Base-by-base conservation (phyloP, 2,113 vertebrate species). In the Hippocampus guttulatus region DNA sequence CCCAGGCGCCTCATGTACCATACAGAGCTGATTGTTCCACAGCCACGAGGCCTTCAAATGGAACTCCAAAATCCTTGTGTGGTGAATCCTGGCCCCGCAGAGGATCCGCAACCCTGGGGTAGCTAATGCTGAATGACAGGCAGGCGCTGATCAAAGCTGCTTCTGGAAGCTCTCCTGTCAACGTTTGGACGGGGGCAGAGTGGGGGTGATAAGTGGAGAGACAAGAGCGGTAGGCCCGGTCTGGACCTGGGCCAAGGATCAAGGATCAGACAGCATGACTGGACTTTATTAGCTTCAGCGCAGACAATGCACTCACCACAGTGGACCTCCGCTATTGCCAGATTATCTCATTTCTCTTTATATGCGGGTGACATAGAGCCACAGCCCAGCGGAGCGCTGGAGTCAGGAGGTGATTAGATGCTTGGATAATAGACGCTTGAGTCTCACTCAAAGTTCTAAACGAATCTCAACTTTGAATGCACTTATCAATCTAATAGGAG, bases 121-220 rank as follows among this genome's bases (percentile, higher is more conserved):
- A 76, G 79, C 84, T 90, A 90, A 91, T 90, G 88, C 85, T 89
- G 84, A 91, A 85, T 90, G 88, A 89, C 88, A 91, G 83, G 85
- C 88, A 82, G 84, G 81, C 80, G 55, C 74, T 83, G 88, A 90
- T 91, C 90, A 91, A 89, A 91, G 90, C 80, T 81, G 60, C 76
- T 86, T 76, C 80, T 85, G 85, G 84, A 88, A 87, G 71, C 73
- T 84, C 83, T 81, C 76, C 82, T 82, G 86, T 85, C 85, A 87
- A 78, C 75, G 69, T 80, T 74, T 7, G 57, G 82, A 73, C 75
- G 79, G 81, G 81, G 79, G 75, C 75, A 75, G 80, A 75, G 81
- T 80, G 78, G 75, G 84, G 78, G 79, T 45, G 77, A 88, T 85
- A 85, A 82, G 78, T 85, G 83, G 70, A 73, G 73, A 88, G 88